A percentile compares a stretch with the other conserved stretches of the same genome.
Conservation (phyloP, 2,888 invertebrate species). For the Gordius sp. region DNA sequence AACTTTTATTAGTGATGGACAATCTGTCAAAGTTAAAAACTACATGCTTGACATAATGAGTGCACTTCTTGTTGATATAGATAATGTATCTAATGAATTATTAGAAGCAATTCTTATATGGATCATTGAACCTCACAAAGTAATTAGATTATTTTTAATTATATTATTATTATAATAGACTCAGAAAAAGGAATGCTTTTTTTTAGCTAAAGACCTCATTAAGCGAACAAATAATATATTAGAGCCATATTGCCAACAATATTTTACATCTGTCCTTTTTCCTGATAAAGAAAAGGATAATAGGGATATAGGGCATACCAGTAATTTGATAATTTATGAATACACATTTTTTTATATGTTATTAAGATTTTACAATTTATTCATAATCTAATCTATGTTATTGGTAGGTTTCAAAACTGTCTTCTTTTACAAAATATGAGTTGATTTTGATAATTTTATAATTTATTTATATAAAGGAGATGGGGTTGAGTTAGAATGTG, state of each 20-base stretch:
- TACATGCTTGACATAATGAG: constrained; percentile 84
- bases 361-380: too few relatives aligned
- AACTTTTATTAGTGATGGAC: constrained; percentile 57
- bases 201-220: constrained; percentile 65
- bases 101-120: constrained; percentile 73
- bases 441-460: too few relatives aligned
- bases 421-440: too few relatives aligned
- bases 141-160: constrained; percentile 20
- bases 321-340: too few relatives aligned
- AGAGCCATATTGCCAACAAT: constrained; percentile 61
- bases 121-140: constrained; percentile 53
- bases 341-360: too few relatives aligned
- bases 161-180: constrained; percentile 19
- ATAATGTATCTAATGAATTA: constrained; percentile 70
- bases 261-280: constrained; percentile 3
- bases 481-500: too few relatives aligned
- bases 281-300: constrained; percentile 12
- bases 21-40: constrained; percentile 70
- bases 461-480: too few relatives aligned
- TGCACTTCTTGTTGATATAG: constrained; percentile 75
- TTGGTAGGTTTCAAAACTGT: too few relatives aligned
- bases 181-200: constrained; percentile 52
- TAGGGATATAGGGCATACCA: too few relatives aligned
- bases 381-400: too few relatives aligned
- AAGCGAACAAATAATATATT: constrained; percentile 66